phyloP scores from a whole-genome alignment of 2,797 vertebrate species.

The Atherinosoma microstoma region DNA sequence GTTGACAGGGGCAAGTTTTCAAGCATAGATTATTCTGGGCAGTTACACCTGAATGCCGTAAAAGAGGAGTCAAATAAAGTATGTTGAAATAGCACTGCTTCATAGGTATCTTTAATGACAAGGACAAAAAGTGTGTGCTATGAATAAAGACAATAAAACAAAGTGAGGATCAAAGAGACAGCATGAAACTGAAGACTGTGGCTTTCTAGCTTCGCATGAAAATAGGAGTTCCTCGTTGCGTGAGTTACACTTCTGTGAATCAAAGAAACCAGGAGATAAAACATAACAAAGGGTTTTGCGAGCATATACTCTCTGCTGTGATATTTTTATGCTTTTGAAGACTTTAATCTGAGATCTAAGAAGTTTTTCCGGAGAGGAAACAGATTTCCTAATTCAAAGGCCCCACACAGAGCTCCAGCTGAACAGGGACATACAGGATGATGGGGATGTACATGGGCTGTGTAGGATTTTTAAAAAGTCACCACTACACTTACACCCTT shows the following conservation, averaged over 20 bases:
- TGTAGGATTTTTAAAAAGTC: conserved; percentile 16
- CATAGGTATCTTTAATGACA: conserved; percentile 8
- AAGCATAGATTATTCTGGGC: conserved; percentile 37
- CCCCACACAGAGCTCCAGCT: conserved; percentile 45
- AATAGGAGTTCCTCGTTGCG: conserved; percentile 50
- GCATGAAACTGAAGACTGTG: conserved; percentile 32
- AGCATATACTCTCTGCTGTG: conserved; percentile 33
- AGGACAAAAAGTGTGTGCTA: conserved; percentile 22
- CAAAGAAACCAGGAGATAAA: conserved; percentile 68
- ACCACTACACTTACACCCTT: background rate
- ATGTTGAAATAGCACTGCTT: background rate
- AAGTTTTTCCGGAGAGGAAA: conserved; percentile 67
- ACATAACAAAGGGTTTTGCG: conserved; percentile 59
- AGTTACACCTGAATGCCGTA: conserved; percentile 2
- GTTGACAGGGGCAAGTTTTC: conserved; percentile 39
- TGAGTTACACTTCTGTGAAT: conserved; percentile 48
- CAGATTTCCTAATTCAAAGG: conserved; percentile 68
- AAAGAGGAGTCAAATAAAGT: background rate
- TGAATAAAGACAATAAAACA: conserved; percentile 31
- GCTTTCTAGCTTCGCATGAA: conserved; percentile 42
- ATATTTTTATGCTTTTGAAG: conserved; percentile 67
- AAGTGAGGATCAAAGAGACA: conserved; percentile 52
- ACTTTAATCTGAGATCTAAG: conserved; percentile 71
- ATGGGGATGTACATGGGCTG: conserved; percentile 13
- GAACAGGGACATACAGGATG: conserved; percentile 30